Evolutionary conservation across 1,140 invertebrate species (phyloP).

Genomic region (Solenopsis invicta): DNA sequence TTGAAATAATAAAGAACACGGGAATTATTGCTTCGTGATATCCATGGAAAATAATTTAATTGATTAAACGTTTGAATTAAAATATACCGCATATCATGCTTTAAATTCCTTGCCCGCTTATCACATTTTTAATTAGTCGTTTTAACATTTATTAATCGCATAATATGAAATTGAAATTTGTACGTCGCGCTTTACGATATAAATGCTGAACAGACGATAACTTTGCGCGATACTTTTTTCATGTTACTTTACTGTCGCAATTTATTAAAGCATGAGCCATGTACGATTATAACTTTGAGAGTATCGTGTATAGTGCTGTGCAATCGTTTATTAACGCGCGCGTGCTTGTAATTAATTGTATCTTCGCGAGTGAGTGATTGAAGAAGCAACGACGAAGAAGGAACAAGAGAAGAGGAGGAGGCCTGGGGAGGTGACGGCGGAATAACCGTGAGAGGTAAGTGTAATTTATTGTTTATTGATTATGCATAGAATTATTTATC

Average conservation of each 20-base stretch:
- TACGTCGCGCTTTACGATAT: background rate
- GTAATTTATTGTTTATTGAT: background rate
- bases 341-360: conserved; percentile 13
- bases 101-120: background rate
- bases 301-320: background rate
- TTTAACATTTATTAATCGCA: conserved; percentile 1
- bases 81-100: background rate
- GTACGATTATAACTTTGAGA: background rate
- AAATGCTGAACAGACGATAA: background rate
- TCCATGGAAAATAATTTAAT: background rate
- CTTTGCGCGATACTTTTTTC: background rate
- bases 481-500: background rate
- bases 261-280: background rate
- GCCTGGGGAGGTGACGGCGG: background rate
- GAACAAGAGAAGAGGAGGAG: background rate
- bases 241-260: background rate
- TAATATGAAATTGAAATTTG: background rate
- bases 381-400: background rate
- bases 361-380: background rate
- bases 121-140: background rate
- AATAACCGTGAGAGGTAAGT: background rate
- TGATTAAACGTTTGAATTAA: background rate
- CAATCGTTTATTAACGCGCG: background rate
- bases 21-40: background rate
- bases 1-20: background rate